phyloP scores from a whole-genome alignment of 2,797 vertebrate species.

The Anas bahamensis region DNA sequence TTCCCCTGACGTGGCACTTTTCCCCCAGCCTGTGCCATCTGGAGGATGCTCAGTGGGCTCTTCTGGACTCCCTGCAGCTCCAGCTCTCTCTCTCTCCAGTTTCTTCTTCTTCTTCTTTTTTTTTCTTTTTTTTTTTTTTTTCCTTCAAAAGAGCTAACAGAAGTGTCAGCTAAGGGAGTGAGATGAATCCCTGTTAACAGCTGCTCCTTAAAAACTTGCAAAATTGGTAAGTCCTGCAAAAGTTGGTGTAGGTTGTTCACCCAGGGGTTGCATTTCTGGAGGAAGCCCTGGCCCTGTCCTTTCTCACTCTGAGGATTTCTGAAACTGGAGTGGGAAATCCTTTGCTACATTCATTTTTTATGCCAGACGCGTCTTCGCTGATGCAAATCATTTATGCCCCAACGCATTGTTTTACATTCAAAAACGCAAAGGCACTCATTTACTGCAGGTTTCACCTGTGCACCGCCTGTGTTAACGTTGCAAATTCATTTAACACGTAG shows the following conservation, averaged over 20 bases:
- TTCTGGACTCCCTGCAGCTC: background rate
- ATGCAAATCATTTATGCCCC: constrained; percentile 44
- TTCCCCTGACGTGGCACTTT: background rate
- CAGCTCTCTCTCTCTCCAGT: background rate
- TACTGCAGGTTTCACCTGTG: constrained; percentile 16
- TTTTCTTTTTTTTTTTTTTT: background rate
- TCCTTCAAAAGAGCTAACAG: background rate
- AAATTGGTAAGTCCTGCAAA: background rate
- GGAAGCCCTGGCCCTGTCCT: background rate
- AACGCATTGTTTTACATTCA: constrained; percentile 32
- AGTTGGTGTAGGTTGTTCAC: background rate
- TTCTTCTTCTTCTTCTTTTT: background rate
- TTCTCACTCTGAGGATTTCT: background rate
- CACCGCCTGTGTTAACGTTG: background rate
- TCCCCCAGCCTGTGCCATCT: background rate
- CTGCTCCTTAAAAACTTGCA: background rate
- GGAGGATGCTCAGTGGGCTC: background rate
- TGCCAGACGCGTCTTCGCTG: background rate
- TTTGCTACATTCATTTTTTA: background rate
- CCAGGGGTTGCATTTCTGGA: background rate
- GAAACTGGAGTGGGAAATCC: background rate
- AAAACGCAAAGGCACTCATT: background rate
- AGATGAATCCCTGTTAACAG: background rate
- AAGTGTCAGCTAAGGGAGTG: background rate
- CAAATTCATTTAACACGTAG: background rate